Base-by-base conservation (phyloP, 2,888 invertebrate genomes). In the Theretra japonica region DNA sequence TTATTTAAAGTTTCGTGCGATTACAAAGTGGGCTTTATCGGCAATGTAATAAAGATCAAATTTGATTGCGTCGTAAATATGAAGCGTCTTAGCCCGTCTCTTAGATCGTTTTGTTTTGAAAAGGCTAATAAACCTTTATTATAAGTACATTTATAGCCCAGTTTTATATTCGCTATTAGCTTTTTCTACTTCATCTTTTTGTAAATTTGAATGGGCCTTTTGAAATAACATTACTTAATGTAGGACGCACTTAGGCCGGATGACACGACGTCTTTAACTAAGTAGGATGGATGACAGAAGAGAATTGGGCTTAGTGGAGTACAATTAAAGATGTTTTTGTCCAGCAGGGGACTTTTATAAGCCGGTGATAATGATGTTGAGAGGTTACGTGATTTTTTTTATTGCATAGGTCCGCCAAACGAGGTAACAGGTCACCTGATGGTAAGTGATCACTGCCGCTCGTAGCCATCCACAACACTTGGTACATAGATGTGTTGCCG, bases 101-200 rank as follows among this genome's bases (percentile, higher is more conserved):
- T 58, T 62, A 23, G 65, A 41, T 65, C 41, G 65, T 65, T 65
- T 65, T 65, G 41, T 33, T 62, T 33, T 33, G 19, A 65, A 65
- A 65, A 65, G 65, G 41, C 65, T 41, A 65, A 65, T 65, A 65
- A 65, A 65, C 65, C 41, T 65, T 65, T 65, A 65, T 65, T 65
- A 48, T 65, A 65, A 65, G 48, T 65, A 65, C 65, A 65, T 65
- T 65, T 65, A 48, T 11, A 48, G 65, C 53, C 53, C 65, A 48
- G 41, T 65, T 65, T 65, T 65, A 65, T 65, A 41, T 48, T 23
- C 65, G 65, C 65, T 65, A 65, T 65, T 65, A 65, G 48, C 65
- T 25, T 23, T 58, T n/a, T 65, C 65, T 48, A 48, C 65, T 65
- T 65, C n/a, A 48, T 17, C 11, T 65, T 65, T 65, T 41, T 33